phyloP scores from a whole-genome alignment of 2,888 invertebrate species.

The Luperina testacea region DNA sequence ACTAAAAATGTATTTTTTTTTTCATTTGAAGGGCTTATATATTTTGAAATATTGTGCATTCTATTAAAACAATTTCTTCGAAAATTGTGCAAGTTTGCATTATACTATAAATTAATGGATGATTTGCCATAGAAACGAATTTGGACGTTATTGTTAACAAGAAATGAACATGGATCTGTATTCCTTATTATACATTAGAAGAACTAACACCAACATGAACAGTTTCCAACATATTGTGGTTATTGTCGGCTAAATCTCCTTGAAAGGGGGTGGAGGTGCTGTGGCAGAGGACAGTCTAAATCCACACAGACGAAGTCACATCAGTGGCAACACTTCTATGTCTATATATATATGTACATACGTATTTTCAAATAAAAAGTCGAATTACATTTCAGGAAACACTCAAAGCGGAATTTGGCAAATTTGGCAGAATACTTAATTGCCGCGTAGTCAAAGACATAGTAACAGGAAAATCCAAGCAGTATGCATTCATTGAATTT shows the following conservation, averaged over 20 bases:
- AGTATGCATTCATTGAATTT: conserved; percentile 97
- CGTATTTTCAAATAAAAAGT: conserved; percentile 6
- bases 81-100: neutral
- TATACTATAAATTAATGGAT: neutral
- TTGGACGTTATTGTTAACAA: neutral
- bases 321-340: neutral
- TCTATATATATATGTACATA: neutral
- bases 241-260: neutral
- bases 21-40: neutral
- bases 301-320: neutral
- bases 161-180: neutral
- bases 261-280: neutral
- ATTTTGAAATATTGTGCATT: neutral
- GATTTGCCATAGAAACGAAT: neutral
- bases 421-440: conserved; percentile 91
- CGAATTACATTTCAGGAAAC: conserved; percentile 83
- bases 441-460: conserved; percentile 93
- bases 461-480: conserved; percentile 95
- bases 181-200: neutral
- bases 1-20: neutral
- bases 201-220: neutral
- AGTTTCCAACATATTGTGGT: neutral
- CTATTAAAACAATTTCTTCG: neutral
- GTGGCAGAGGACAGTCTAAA: neutral
- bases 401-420: conserved; percentile 89